These are phyloP conservation scores for Alaudala cheleensis DNA, from an alignment of 2,113 vertebrate species.

Conservation along the genomic window DNA sequence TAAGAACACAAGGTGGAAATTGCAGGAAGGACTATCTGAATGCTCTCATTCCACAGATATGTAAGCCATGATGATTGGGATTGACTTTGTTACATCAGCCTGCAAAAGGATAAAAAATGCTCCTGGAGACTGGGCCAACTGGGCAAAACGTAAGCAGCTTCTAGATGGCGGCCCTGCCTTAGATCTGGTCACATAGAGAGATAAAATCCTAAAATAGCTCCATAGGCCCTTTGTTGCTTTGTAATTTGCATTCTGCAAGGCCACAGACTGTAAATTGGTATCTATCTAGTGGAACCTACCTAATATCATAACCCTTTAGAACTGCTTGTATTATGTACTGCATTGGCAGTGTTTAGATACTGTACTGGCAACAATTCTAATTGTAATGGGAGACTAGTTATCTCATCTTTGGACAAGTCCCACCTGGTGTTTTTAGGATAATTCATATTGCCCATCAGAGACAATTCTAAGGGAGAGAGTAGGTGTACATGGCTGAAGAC, in stretches of 20 bases:
- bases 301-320: background rate
- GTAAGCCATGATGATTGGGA: too few species aligned
- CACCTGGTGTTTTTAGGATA: background rate
- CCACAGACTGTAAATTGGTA: background rate
- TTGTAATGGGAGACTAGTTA: background rate
- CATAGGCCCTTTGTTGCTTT: background rate
- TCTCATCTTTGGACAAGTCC: background rate
- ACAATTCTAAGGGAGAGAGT: background rate
- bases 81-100: background rate
- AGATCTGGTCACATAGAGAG: background rate
- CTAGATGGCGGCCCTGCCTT: background rate
- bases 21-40: background rate
- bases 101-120: background rate
- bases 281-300: background rate
- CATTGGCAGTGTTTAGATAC: background rate
- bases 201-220: background rate
- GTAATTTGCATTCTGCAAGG: background rate
- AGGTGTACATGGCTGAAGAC: background rate
- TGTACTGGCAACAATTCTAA: background rate
- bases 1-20: background rate
- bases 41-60: too few species aligned
- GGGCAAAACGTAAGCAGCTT: background rate
- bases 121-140: background rate
- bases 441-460: background rate
- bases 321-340: background rate